Percentiles rank a stretch among this genome's conserved stretches.
These are phyloP conservation scores for Salmo trutta DNA, from an alignment of 2,797 vertebrate species.

Conservation along the genomic window DNA sequence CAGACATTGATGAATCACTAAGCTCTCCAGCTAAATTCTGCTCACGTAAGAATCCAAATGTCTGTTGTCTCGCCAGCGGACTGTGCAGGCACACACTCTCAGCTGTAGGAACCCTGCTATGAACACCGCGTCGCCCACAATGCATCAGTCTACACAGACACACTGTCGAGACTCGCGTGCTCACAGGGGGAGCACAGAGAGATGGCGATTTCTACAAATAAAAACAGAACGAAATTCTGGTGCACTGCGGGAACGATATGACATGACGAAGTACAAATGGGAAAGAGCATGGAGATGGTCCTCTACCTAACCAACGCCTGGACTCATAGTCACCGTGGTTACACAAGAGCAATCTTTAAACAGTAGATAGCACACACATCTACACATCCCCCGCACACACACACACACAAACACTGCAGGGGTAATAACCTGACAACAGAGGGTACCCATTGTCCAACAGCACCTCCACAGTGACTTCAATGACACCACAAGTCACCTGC, in stretches of 20 bases:
- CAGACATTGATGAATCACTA: constrained; percentile 55
- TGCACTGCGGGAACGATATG: not conserved
- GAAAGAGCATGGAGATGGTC: not conserved
- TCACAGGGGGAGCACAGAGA: not conserved
- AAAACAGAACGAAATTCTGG: not conserved
- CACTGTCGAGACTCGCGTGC: not conserved
- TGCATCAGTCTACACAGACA: constrained; percentile 48
- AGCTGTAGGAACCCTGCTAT: constrained; percentile 68
- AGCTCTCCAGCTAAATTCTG: constrained; percentile 52
- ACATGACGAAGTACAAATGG: not conserved
- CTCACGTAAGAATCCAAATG: constrained; percentile 49
- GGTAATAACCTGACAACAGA: not conserved
- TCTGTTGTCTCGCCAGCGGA: constrained; percentile 56
- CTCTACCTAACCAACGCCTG: not conserved
- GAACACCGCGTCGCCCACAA: constrained; percentile 73
- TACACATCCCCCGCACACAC: not conserved
- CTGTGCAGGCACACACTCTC: constrained; percentile 44
- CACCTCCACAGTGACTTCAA: not conserved
- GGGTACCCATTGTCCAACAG: not conserved
- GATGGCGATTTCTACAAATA: not conserved
- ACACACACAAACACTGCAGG: not conserved
- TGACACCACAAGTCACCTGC: not conserved
- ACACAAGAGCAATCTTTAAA: not conserved
- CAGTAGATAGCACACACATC: not conserved
- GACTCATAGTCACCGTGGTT: not conserved